These are phyloP conservation scores for Scylla paramamosain DNA, from an alignment of 1,140 invertebrate species.

Conservation along the genomic window DNA sequence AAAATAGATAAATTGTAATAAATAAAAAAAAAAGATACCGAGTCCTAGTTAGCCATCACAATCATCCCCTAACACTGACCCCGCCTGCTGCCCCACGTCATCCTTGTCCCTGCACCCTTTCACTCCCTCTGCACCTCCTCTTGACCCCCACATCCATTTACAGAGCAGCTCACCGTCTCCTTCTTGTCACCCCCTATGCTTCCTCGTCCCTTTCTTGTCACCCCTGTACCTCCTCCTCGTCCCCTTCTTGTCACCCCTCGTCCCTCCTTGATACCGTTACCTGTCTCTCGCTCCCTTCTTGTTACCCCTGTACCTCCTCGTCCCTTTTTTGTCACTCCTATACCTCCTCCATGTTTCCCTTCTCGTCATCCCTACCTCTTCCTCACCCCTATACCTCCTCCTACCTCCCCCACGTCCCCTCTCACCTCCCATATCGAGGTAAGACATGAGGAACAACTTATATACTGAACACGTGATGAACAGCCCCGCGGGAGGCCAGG, in stretches of 20 bases:
- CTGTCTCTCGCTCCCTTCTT: background rate
- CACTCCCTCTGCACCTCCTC: background rate
- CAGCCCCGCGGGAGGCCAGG: constrained; percentile 29
- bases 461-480: constrained; percentile 54
- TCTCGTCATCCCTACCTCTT: background rate
- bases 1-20: too few relatives aligned
- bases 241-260: background rate
- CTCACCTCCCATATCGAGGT: background rate
- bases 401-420: constrained; percentile 5
- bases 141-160: background rate
- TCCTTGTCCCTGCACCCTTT: too few relatives aligned
- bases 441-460: constrained; percentile 47
- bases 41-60: background rate
- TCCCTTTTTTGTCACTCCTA: background rate
- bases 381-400: background rate
- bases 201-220: background rate
- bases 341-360: background rate
- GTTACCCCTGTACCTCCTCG: background rate
- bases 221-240: background rate
- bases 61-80: background rate
- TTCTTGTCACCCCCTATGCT: background rate
- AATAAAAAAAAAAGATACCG: too few relatives aligned
- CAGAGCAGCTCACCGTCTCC: background rate
- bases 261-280: background rate
- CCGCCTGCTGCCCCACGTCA: too few relatives aligned